Evolutionary conservation across 1,140 invertebrate genomes (phyloP).

Genomic region (Cydia splendana): DNA sequence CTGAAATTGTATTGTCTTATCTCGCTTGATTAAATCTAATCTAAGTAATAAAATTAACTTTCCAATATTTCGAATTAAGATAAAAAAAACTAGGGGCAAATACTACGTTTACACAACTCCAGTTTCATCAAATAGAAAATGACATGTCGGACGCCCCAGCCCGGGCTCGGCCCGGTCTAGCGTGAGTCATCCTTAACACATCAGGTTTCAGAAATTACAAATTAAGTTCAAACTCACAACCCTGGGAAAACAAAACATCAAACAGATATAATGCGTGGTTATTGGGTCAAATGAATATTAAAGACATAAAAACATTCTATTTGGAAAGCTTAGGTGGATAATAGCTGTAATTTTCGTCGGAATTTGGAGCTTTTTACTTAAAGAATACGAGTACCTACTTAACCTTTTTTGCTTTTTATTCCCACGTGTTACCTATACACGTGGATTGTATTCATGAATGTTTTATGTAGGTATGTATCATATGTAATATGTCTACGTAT

Average conservation of each 20-base stretch:
- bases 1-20: too few relatives aligned
- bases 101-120: not conserved
- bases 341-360: conserved; percentile 24
- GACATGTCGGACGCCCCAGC: too few relatives aligned
- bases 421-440: not conserved
- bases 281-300: conserved; percentile 25
- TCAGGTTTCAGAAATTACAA: not conserved
- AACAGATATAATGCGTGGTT: not conserved
- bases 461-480: too few relatives aligned
- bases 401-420: not conserved
- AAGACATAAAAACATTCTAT: conserved; percentile 19
- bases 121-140: not conserved
- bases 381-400: not conserved
- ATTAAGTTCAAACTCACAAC: not conserved
- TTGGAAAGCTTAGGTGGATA: not conserved
- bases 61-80: too few relatives aligned
- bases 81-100: not conserved
- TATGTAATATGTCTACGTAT: too few relatives aligned
- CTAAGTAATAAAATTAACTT: too few relatives aligned
- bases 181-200: too few relatives aligned
- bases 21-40: too few relatives aligned
- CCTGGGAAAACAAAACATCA: not conserved
- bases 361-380: conserved; percentile 4
- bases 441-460: too few relatives aligned
- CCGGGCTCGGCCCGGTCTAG: too few relatives aligned